Evolutionary conservation across 2,888 invertebrate species (phyloP).

Genomic region (Microdon myrmicae): DNA sequence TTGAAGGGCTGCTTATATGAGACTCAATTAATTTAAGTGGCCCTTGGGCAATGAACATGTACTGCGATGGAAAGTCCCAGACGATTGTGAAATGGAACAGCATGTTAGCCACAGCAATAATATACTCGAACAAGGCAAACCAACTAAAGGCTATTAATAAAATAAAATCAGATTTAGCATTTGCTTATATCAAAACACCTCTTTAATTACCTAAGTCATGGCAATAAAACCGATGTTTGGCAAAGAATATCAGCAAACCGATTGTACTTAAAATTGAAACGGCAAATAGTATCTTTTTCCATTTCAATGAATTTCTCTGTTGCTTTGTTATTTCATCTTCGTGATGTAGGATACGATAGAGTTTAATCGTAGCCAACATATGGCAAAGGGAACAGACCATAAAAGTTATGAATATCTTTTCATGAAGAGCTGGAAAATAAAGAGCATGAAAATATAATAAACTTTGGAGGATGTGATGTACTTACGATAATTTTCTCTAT

Average conservation of each 20-base stretch:
- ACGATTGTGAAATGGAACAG: constrained; percentile 90
- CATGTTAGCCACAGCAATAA: constrained; percentile 92
- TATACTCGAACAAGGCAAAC: constrained; percentile 93
- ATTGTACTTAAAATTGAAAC: constrained; percentile 82
- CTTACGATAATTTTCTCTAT: constrained; percentile 95
- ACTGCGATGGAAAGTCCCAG: constrained; percentile 85
- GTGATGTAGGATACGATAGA: constrained; percentile 65
- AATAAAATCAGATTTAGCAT: constrained; percentile 18
- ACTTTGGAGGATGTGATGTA: constrained; percentile 54
- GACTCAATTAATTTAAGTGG: constrained; percentile 66
- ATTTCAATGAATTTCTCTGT: constrained; percentile 69
- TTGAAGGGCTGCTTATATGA: constrained; percentile 26
- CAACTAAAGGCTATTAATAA: constrained; percentile 83
- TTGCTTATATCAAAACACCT: neutral
- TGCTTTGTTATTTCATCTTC: constrained; percentile 61
- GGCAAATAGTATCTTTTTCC: constrained; percentile 80
- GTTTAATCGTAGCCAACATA: constrained; percentile 80
- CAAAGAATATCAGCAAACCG: constrained; percentile 87
- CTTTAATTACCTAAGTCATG: constrained; percentile 81
- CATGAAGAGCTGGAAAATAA: constrained; percentile 80
- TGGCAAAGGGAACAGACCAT: constrained; percentile 86
- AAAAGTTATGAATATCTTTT: constrained; percentile 90
- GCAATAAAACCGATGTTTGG: constrained; percentile 88
- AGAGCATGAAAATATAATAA: constrained; percentile 2
- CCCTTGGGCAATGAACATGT: constrained; percentile 77